These are phyloP conservation scores for Pseudochromis fuscus DNA, from an alignment of 2,797 vertebrate genomes.

Conservation along the genomic window DNA sequence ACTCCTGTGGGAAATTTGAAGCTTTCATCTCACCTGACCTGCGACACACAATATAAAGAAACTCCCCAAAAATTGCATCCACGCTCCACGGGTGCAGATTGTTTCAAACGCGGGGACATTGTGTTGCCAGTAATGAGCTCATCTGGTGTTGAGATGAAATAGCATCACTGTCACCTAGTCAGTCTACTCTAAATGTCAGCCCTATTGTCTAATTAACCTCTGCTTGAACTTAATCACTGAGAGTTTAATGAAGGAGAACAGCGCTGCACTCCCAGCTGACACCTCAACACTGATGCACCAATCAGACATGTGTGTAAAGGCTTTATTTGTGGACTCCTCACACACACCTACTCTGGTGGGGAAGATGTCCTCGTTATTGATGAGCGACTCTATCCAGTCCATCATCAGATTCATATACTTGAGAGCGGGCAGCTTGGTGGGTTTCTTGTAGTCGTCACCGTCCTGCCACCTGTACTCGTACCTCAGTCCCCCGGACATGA, in stretches of 20 bases:
- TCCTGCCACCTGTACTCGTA: slow-evolving; percentile 99
- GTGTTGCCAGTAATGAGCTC: background rate
- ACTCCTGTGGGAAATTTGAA: background rate
- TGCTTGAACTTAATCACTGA: slow-evolving; percentile 46
- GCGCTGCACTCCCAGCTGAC: background rate
- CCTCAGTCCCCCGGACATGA: slow-evolving; percentile 96
- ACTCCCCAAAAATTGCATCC: background rate
- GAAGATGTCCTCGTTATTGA: slow-evolving; percentile 97
- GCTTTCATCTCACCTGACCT: background rate
- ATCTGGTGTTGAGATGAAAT: slow-evolving; percentile 45
- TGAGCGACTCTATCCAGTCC: slow-evolving; percentile 99
- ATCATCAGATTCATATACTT: slow-evolving; percentile 98
- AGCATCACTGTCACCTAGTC: slow-evolving; percentile 23
- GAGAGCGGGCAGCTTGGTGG: slow-evolving; percentile 94
- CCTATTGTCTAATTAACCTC: slow-evolving; percentile 76
- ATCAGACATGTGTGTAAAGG: slow-evolving; percentile 12
- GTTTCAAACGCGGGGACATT: background rate
- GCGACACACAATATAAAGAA: background rate
- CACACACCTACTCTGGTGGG: slow-evolving; percentile 90
- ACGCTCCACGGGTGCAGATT: too few species aligned
- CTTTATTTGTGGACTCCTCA: slow-evolving; percentile 54
- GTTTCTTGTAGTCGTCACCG: slow-evolving; percentile 92
- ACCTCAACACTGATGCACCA: slow-evolving; percentile 24
- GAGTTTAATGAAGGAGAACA: slow-evolving; percentile 47
- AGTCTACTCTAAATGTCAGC: slow-evolving; percentile 71